Percentiles rank a stretch among this genome's conserved stretches.
phyloP scores from a whole-genome alignment of 2,113 vertebrate species.

The Lasiurus cinereus region DNA sequence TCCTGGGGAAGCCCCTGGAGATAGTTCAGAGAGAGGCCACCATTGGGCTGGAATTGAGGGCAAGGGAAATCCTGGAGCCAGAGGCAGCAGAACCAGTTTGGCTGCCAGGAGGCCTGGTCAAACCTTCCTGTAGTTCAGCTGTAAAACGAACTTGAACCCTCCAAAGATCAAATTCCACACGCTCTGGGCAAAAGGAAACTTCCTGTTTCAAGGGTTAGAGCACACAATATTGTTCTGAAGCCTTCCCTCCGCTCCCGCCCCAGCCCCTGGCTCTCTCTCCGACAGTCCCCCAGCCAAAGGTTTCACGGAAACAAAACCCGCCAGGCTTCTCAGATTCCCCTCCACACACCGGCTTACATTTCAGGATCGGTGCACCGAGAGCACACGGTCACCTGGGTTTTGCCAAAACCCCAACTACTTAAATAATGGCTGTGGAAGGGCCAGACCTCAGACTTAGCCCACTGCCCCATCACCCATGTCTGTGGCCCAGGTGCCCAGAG shows the following conservation, averaged over 20 bases:
- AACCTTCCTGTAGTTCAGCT: constrained; percentile 20
- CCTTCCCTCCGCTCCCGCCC: neutral
- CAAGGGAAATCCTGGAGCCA: neutral
- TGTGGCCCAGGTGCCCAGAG: neutral
- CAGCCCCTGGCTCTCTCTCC: neutral
- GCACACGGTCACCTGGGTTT: constrained; percentile 18
- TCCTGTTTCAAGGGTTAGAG: constrained; percentile 59
- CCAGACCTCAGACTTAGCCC: constrained; percentile 71
- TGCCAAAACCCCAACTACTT: constrained; percentile 78
- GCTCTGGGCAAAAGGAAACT: constrained; percentile 66
- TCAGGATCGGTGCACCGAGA: constrained; percentile 26
- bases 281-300: neutral
- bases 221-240: neutral
- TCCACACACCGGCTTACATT: constrained; percentile 21
- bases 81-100: constrained; percentile 42
- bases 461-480: neutral
- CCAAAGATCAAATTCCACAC: constrained; percentile 64
- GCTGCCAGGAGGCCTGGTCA: neutral
- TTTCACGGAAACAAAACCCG: constrained; percentile 41
- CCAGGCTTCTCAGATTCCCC: neutral
- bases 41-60: neutral
- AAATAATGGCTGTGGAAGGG: constrained; percentile 51
- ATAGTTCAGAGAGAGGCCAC: neutral
- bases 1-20: neutral
- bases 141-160: constrained; percentile 19